A percentile compares a stretch with the other conserved stretches of the same genome.
Conservation (phyloP, 1,140 invertebrate genomes). For the Plectrocnemia conspersa region DNA sequence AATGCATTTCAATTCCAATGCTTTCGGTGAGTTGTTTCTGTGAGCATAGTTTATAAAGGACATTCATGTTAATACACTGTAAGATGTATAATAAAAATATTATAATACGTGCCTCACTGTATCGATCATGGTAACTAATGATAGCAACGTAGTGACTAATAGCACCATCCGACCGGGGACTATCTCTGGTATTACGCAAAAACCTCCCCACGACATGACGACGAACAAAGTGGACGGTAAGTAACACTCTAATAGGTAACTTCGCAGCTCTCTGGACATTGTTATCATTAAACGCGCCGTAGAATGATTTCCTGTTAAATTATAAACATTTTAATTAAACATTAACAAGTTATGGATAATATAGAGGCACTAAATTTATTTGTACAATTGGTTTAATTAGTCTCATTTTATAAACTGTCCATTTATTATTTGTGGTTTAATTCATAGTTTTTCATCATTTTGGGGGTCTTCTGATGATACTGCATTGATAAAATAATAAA, state of each 20-base stretch:
- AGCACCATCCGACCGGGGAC: slow-evolving; percentile 58
- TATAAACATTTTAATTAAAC: neutral
- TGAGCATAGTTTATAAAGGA: slow-evolving; percentile 28
- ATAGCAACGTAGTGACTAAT: slow-evolving; percentile 57
- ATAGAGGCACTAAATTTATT: neutral
- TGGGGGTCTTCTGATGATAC: no score
- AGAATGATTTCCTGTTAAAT: slow-evolving; percentile 52
- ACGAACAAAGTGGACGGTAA: slow-evolving; percentile 60
- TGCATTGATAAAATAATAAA: no score
- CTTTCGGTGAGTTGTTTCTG: slow-evolving; percentile 59
- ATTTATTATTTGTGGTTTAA: no score
- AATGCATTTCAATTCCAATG: slow-evolving; percentile 63
- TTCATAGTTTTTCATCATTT: no score
- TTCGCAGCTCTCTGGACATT: slow-evolving; percentile 54
- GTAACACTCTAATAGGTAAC: slow-evolving; percentile 59
- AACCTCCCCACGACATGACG: slow-evolving; percentile 63
- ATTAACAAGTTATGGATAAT: neutral
- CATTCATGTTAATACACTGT: neutral
- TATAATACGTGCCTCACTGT: slow-evolving; percentile 55
- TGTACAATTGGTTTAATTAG: neutral
- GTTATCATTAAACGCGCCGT: slow-evolving; percentile 55
- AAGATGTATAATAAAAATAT: neutral
- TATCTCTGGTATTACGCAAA: slow-evolving; percentile 60
- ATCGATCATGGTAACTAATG: slow-evolving; percentile 60
- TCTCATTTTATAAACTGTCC: no score